Conservation (phyloP, 1,140 invertebrate genomes). For the Drosophila ananassae region DNA sequence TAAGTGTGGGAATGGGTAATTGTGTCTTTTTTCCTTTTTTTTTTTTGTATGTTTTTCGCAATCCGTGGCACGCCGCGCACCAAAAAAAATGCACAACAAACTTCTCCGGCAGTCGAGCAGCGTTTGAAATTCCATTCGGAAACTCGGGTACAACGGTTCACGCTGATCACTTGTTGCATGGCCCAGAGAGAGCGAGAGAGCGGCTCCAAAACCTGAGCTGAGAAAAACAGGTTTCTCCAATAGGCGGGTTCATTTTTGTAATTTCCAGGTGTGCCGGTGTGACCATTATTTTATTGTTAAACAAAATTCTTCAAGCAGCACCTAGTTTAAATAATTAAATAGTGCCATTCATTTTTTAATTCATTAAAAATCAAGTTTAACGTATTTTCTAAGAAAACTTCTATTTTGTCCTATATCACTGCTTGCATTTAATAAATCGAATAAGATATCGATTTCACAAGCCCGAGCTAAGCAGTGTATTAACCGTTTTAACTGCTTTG, state of each 20-base stretch:
- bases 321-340: no score
- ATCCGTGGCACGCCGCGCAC: constrained; percentile 47
- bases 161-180: constrained; percentile 33
- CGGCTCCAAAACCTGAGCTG: not conserved
- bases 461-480: not conserved
- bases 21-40: not conserved
- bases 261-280: constrained; percentile 1
- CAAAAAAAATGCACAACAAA: constrained; percentile 48
- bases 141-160: constrained; percentile 13
- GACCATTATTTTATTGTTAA: not conserved
- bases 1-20: constrained; percentile 7
- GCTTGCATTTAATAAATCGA: not conserved
- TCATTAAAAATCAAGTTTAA: not conserved
- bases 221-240: constrained; percentile 6
- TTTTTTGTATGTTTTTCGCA: not conserved
- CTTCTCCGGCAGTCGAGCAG: constrained; percentile 49
- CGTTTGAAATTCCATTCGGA: constrained; percentile 36
- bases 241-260: constrained; percentile 1
- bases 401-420: not conserved
- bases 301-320: not conserved
- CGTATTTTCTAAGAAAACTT: not conserved
- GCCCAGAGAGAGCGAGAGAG: constrained; percentile 7
- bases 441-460: not conserved
- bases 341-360: not conserved
- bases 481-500: not conserved